Conservation (phyloP, 2,888 invertebrate species). For the Agriopis marginaria region DNA sequence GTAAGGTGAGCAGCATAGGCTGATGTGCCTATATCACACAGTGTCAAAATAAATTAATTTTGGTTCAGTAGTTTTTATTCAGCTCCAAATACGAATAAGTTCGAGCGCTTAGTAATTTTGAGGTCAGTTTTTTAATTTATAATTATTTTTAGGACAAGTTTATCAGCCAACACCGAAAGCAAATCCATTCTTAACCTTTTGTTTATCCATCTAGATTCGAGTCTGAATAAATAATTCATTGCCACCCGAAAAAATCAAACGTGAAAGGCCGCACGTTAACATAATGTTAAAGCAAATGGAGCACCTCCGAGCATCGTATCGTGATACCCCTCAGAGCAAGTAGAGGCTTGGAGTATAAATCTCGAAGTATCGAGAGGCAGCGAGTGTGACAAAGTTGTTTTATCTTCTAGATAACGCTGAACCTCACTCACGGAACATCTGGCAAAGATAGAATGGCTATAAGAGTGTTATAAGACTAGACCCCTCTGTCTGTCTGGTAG, state of each 20-base stretch:
- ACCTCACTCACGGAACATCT: background rate
- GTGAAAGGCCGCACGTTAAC: slow-evolving; percentile 72
- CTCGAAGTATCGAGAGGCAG: slow-evolving; percentile 55
- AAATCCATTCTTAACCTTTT: background rate
- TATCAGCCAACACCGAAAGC: background rate
- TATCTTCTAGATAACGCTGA: slow-evolving; percentile 72
- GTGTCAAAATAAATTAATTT: too few species aligned
- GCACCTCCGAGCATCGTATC: slow-evolving; percentile 54
- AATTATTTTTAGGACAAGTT: background rate
- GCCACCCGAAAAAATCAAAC: slow-evolving; percentile 53
- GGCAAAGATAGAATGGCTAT: background rate
- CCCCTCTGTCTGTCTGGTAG: too few species aligned
- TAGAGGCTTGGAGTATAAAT: background rate
- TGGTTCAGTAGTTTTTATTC: too few species aligned
- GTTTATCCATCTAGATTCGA: slow-evolving; percentile 8
- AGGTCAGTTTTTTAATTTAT: too few species aligned
- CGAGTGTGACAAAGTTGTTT: slow-evolving; percentile 78
- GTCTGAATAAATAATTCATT: slow-evolving; percentile 37
- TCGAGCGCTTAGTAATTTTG: too few species aligned
- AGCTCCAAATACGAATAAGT: too few species aligned
- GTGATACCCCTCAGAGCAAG: slow-evolving; percentile 64
- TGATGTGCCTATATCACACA: too few species aligned
- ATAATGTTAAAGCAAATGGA: slow-evolving; percentile 77
- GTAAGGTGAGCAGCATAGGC: too few species aligned
- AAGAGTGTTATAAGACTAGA: background rate